Conservation (phyloP, 2,797 vertebrate species). For the Graptemys geographica region DNA sequence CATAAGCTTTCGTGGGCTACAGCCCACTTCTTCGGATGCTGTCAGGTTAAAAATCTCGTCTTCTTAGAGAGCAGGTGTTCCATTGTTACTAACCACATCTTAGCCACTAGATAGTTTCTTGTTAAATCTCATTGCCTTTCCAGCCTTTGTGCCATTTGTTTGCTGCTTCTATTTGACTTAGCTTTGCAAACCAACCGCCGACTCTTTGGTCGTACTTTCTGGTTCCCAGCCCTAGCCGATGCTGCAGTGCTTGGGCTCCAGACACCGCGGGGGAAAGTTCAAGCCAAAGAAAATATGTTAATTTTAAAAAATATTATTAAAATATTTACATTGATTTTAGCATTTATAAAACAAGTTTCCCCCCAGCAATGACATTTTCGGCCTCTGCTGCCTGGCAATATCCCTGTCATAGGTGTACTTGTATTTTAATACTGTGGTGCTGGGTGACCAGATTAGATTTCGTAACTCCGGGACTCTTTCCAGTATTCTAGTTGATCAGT, state of each 20-base stretch:
- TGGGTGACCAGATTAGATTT: conserved; percentile 70
- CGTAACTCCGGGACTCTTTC: conserved; percentile 53
- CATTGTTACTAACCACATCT: conserved; percentile 11
- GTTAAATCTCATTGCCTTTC: conserved; percentile 21
- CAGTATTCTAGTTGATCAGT: background rate
- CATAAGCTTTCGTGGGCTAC: no score
- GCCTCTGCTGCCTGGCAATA: conserved; percentile 61
- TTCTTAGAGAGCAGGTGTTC: conserved; percentile 57
- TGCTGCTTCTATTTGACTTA: background rate
- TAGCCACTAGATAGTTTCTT: background rate
- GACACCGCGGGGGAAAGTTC: accelerated
- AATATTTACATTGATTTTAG: conserved; percentile 57
- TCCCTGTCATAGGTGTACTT: conserved; percentile 72
- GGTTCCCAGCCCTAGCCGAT: background rate
- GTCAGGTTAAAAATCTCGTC: conserved; percentile 52
- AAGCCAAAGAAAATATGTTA: background rate
- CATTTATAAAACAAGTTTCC: conserved; percentile 48
- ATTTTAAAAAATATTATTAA: background rate
- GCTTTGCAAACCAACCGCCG: background rate
- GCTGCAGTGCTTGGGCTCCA: background rate
- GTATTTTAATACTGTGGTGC: conserved; percentile 60
- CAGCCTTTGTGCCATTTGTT: background rate
- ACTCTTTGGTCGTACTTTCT: background rate
- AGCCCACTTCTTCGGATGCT: background rate
- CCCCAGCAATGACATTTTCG: conserved; percentile 65